A percentile compares a stretch with the other conserved stretches of the same genome.
These are phyloP conservation scores for Synchiropus splendidus DNA, from an alignment of 2,113 vertebrate genomes.

Conservation along the genomic window DNA sequence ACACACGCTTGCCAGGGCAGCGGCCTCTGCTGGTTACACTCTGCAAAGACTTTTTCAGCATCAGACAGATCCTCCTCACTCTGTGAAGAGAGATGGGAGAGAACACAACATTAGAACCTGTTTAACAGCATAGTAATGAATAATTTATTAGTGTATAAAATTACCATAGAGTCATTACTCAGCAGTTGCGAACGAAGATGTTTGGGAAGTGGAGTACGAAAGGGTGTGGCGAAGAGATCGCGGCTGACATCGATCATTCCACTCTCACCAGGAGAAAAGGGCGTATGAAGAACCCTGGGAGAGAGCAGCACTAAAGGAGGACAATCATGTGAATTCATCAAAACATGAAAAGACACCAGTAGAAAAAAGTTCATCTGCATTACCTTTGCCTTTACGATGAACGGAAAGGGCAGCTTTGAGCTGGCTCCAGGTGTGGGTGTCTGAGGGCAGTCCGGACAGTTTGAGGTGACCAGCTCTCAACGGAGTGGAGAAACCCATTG, in stretches of 20 bases:
- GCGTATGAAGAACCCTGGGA: constrained; percentile 11
- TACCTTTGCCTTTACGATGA: constrained; percentile 61
- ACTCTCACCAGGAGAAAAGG: too few relatives aligned
- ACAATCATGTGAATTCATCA: not conserved
- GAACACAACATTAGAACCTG: too few relatives aligned
- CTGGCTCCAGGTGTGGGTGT: constrained; percentile 63
- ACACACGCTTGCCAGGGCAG: constrained; percentile 79
- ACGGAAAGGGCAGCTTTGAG: constrained; percentile 67
- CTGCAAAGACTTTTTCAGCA: constrained; percentile 82
- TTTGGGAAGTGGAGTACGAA: constrained; percentile 10
- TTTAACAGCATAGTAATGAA: too few relatives aligned
- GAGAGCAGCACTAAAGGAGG: constrained; percentile 36
- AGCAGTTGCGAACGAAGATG: constrained; percentile 17
- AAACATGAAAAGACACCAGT: not conserved
- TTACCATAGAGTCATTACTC: constrained; percentile 27
- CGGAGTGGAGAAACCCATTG: constrained; percentile 41
- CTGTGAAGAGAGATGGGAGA: not conserved
- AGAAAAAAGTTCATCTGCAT: not conserved
- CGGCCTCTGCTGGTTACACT: constrained; percentile 78
- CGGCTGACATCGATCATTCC: constrained; percentile 17
- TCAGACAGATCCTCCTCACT: constrained; percentile 59
- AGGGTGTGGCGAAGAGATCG: constrained; percentile 47
- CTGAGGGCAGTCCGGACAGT: constrained; percentile 52
- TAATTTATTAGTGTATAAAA: too few relatives aligned
- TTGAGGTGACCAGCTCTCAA: constrained; percentile 24